Conservation (phyloP, 2,888 invertebrate species). For the Ceriagrion tenellum region DNA sequence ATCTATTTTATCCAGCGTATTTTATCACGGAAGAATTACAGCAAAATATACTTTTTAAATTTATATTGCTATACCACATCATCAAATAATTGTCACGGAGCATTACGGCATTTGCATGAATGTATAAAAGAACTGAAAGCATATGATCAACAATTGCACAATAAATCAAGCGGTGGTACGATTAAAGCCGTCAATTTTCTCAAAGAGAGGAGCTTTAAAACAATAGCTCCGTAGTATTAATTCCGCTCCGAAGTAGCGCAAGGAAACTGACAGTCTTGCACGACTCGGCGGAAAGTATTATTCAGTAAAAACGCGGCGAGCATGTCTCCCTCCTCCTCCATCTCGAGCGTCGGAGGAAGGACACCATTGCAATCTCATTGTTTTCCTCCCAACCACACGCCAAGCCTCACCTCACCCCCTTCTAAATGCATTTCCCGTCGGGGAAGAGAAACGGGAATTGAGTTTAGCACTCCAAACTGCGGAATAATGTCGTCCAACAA, state of each 20-base stretch:
- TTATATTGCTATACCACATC: no score
- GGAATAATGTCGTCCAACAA: background rate
- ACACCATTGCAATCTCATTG: background rate
- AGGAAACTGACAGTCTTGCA: background rate
- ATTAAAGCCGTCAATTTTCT: no score
- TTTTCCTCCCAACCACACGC: background rate
- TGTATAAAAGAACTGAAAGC: no score
- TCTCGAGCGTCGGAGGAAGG: background rate
- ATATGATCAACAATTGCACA: no score
- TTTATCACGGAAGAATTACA: no score
- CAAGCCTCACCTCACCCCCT: background rate
- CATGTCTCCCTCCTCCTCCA: background rate
- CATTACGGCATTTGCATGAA: no score
- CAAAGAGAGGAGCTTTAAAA: no score
- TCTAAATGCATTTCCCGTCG: background rate
- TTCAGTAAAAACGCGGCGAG: background rate
- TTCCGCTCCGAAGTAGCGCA: background rate
- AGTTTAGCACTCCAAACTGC: slow-evolving; percentile 32
- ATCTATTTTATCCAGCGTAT: no score
- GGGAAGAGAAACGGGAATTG: slow-evolving; percentile 17
- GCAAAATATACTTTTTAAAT: no score
- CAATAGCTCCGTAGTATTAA: no score
- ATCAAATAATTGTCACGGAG: no score
- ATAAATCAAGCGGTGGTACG: no score
- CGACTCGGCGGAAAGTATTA: background rate